A percentile compares a stretch with the other conserved stretches of the same genome.
phyloP scores from a whole-genome alignment of 2,797 vertebrate species.

The Basileuterus tristriatus region DNA sequence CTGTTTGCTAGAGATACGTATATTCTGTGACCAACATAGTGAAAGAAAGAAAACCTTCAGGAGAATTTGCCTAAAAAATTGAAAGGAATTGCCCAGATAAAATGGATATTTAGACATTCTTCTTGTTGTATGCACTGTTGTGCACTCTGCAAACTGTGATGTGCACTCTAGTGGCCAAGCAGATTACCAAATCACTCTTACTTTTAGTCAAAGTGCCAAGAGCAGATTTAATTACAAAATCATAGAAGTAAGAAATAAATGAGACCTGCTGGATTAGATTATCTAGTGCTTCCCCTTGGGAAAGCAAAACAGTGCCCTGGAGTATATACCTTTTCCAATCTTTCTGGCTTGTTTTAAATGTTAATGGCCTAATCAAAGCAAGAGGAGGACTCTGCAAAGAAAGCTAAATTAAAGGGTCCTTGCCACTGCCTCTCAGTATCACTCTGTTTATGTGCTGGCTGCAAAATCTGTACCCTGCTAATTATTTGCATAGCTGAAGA shows the following conservation, averaged over 20 bases:
- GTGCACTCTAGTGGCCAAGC: not conserved
- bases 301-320: constrained; percentile 12
- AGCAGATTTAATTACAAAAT: constrained; percentile 64
- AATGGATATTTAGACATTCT: not conserved
- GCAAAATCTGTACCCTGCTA: constrained; percentile 7
- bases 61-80: not conserved
- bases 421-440: not conserved
- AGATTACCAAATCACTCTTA: constrained; percentile 46
- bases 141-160: not conserved
- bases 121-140: not conserved
- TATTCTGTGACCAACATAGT: not conserved
- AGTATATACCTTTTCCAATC: not conserved
- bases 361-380: constrained; percentile 32
- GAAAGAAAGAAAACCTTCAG: not conserved
- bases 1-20: not conserved
- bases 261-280: constrained; percentile 56
- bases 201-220: constrained; percentile 45
- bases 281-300: not conserved
- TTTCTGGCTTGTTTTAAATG: constrained; percentile 41
- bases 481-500: constrained; percentile 22
- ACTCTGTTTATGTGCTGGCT: constrained; percentile 2
- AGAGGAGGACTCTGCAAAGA: not conserved
- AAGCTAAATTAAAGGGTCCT: constrained; percentile 11
- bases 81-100: not conserved
- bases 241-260: constrained; percentile 52